A percentile compares a stretch with the other conserved stretches of the same genome.
phyloP scores from a whole-genome alignment of 2,888 invertebrate species.

The Drosophila sordidapex region DNA sequence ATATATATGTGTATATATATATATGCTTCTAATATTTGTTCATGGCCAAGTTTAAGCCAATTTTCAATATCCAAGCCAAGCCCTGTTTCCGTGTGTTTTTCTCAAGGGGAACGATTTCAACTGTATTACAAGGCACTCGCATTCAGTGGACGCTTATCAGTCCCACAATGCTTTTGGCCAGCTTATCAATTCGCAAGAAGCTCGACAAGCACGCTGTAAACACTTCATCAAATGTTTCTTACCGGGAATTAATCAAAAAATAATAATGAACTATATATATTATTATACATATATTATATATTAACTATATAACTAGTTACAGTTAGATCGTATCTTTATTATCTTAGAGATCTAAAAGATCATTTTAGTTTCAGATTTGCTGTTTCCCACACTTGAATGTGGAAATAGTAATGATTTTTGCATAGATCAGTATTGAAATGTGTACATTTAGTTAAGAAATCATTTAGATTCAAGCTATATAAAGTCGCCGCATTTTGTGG shows the following conservation, averaged over 20 bases:
- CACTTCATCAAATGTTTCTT: conserved; percentile 38
- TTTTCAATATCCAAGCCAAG: conserved; percentile 43
- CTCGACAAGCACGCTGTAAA: conserved; percentile 8
- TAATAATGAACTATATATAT: background rate
- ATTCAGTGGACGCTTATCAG: conserved; percentile 28
- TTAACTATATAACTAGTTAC: too few relatives aligned
- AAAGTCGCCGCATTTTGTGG: background rate
- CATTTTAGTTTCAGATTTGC: too few relatives aligned
- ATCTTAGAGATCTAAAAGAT: background rate
- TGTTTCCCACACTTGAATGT: background rate
- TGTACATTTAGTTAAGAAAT: background rate
- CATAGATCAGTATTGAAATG: background rate
- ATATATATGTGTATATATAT: conserved; percentile 2
- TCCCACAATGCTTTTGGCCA: background rate
- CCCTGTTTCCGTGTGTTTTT: background rate
- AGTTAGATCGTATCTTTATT: background rate
- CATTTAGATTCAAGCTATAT: background rate
- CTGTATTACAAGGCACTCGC: conserved; percentile 31
- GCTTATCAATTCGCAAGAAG: conserved; percentile 36
- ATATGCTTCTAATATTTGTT: conserved; percentile 55
- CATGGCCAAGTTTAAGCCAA: conserved; percentile 74
- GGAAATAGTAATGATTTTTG: background rate
- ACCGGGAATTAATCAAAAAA: too few relatives aligned
- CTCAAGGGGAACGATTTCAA: conserved; percentile 2
- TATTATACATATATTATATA: too few relatives aligned